Evolutionary conservation across 2,113 vertebrate genomes (phyloP).

Genomic region (Hoplias malabaricus): DNA sequence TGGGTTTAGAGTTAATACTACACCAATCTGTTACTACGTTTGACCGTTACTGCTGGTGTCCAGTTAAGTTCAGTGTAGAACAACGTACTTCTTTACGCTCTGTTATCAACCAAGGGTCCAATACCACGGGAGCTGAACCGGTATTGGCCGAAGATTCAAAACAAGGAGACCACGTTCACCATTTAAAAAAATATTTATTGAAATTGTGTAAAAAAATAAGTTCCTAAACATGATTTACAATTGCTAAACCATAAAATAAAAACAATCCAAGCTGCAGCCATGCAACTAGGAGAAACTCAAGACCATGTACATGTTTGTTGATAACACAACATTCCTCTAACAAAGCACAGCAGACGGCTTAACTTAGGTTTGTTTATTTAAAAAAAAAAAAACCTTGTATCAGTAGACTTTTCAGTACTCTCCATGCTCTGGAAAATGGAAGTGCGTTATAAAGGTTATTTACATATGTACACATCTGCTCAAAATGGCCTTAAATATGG

Average conservation of each 20-base stretch:
- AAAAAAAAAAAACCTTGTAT: constrained; percentile 44
- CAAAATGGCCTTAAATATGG: constrained; percentile 61
- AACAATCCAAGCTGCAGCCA: constrained; percentile 66
- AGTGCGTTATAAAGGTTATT: constrained; percentile 70
- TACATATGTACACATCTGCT: constrained; percentile 66
- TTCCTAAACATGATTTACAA: constrained; percentile 76
- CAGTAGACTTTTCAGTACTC: constrained; percentile 72
- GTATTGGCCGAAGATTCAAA: not conserved
- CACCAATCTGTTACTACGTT: constrained; percentile 19
- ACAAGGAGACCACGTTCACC: constrained; percentile 17
- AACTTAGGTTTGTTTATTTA: not conserved
- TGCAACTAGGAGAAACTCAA: constrained; percentile 62
- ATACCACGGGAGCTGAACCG: not conserved
- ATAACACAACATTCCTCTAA: constrained; percentile 38
- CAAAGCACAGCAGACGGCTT: constrained; percentile 58
- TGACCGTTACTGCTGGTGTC: constrained; percentile 38
- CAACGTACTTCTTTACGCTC: constrained; percentile 1
- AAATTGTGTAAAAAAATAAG: constrained; percentile 81
- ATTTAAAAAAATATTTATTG: constrained; percentile 82
- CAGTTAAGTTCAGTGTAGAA: constrained; percentile 1
- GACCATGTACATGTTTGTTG: constrained; percentile 31
- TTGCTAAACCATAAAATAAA: constrained; percentile 65
- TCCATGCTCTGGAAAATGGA: constrained; percentile 70
- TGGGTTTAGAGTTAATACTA: constrained; percentile 26
- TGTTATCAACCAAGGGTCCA: constrained; percentile 34